Evolutionary conservation across 2,888 invertebrate species (phyloP), one percentile per base, ranked within the genome.

Genomic region (Sialis fuliginosa): DNA sequence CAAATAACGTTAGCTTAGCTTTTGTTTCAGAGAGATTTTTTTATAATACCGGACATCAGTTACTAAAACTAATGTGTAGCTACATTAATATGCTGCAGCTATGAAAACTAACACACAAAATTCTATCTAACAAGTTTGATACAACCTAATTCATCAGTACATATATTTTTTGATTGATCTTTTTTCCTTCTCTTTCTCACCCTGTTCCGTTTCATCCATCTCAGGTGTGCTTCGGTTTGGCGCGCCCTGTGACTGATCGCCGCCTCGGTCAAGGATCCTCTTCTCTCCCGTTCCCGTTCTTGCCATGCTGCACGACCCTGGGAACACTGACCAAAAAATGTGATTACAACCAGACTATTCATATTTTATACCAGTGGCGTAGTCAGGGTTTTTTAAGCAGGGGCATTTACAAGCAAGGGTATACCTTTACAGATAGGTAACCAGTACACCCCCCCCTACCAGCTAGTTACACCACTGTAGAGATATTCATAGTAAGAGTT

Each of bases 161-260:
- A 22, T 22, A 22, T 22, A 22, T 22, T 22, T 22, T 22, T 22
- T 22, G 22, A 22, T 22, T 22, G 22, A 22, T 22, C 22, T 22
- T 22, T 22, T 22, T 22, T 22, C 4, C 22, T 22, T 22, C 22
- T 22, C 22, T 22, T 22, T 22, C 22, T 22, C 74, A 87, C 87
- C 75, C 86, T 76, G 72, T 88, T 87, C 67, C 82, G 77, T 67
- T 85, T 82, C 72, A 85, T 83, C 88, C 88, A 88, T 70, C 81
- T 73, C 55, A 79, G 75, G 60, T 77, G 76, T 42, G 75, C 74
- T 58, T 76, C 75, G 57, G 70, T 68, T 57, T 75, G 74, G 57
- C 71, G 73, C 58, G 69, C 66, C 57, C 72, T 70, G 65, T 78
- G 76, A 60, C 72, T 70, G 60, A 68, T 68, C 62, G 70, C 70